These are phyloP conservation scores for Pelobates cultripes DNA, from an alignment of 2,797 vertebrate species.

Conservation along the genomic window DNA sequence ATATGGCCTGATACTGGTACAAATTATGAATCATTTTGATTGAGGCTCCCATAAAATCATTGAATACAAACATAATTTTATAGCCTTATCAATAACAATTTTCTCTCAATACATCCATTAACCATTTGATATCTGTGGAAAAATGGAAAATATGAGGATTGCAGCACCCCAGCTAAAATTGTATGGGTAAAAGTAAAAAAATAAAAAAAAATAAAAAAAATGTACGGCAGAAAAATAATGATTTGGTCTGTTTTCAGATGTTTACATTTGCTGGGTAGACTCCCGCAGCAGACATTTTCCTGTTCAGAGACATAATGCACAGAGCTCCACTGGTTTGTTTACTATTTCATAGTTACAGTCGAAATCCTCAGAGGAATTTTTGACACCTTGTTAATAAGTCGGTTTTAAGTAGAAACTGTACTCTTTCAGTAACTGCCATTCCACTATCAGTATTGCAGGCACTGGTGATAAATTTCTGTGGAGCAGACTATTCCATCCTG, in stretches of 20 bases:
- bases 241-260: conserved; percentile 19
- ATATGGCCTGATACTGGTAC: too few species aligned
- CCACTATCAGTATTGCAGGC: conserved; percentile 76
- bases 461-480: conserved; percentile 78
- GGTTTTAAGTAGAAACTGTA: conserved; percentile 75
- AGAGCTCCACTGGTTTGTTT: conserved; percentile 67
- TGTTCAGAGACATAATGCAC: conserved; percentile 70
- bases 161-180: too few species aligned
- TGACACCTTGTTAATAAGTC: conserved; percentile 80
- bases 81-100: too few species aligned
- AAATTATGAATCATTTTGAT: too few species aligned
- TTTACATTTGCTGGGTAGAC: conserved; percentile 57
- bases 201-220: too few species aligned
- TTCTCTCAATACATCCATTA: too few species aligned
- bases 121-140: too few species aligned
- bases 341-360: conserved; percentile 70
- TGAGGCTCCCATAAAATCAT: too few species aligned
- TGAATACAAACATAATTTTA: too few species aligned
- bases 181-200: too few species aligned
- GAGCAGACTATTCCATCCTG: conserved; percentile 76
- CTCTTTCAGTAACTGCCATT: conserved; percentile 78
- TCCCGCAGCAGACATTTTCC: conserved; percentile 63
- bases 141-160: too few species aligned
- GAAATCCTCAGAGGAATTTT: conserved; percentile 73
- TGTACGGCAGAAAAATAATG: background rate